phyloP scores from a whole-genome alignment of 2,113 vertebrate genomes.

The Heterochromis multidens region DNA sequence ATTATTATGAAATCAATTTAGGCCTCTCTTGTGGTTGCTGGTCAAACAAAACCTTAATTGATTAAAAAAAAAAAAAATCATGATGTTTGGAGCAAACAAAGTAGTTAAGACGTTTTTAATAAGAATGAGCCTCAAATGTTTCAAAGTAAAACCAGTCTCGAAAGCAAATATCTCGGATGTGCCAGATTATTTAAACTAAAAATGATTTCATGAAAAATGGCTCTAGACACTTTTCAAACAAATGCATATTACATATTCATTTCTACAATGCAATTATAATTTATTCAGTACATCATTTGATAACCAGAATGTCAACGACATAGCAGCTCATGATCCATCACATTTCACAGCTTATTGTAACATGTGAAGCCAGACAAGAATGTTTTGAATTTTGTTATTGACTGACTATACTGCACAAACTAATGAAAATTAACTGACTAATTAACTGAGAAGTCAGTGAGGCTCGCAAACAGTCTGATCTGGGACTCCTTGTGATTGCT shows the following conservation, averaged over 20 bases:
- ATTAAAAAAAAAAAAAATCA: not conserved
- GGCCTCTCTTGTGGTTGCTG: not conserved
- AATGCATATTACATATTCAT: not conserved
- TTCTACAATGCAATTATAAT: not conserved
- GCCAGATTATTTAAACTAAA: not conserved
- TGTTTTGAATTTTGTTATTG: too few species aligned
- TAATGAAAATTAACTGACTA: not conserved
- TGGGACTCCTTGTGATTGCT: not conserved
- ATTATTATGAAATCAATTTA: not conserved
- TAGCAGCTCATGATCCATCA: not conserved
- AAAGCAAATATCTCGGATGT: not conserved
- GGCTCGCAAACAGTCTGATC: not conserved
- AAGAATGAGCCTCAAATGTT: not conserved
- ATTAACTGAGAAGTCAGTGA: not conserved
- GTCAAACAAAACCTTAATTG: not conserved
- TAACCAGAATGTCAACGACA: not conserved
- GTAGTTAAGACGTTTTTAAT: not conserved
- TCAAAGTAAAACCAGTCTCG: not conserved
- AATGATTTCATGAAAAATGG: not conserved
- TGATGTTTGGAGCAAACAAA: not conserved
- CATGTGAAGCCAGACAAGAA: too few species aligned
- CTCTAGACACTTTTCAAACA: not conserved
- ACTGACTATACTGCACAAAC: not conserved
- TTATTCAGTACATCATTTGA: not conserved
- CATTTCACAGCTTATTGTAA: not conserved